phyloP scores from a whole-genome alignment of 2,113 vertebrate species.

The Heterotilapia buettikoferi region DNA sequence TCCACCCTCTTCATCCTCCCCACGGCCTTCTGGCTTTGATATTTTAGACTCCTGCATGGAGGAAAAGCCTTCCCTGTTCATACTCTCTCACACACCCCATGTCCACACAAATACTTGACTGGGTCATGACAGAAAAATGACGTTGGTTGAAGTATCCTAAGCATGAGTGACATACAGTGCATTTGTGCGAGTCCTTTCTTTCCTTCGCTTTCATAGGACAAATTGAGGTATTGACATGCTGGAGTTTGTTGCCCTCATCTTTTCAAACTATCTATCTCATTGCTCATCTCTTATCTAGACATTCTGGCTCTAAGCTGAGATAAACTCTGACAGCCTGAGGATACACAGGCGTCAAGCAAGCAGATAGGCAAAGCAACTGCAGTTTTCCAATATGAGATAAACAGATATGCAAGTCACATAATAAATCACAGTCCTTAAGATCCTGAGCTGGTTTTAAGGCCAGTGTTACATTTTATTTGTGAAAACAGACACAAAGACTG shows the following conservation, averaged over 20 bases:
- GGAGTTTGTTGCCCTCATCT: background rate
- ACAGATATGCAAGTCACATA: background rate
- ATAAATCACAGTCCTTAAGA: background rate
- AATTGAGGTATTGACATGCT: background rate
- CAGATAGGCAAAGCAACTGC: slow-evolving; percentile 5
- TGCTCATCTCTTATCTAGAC: slow-evolving; percentile 44
- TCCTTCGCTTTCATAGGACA: background rate
- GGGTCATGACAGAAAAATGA: slow-evolving; percentile 69
- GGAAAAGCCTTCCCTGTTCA: slow-evolving; percentile 48
- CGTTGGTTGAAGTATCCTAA: slow-evolving; percentile 16
- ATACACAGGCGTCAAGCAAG: slow-evolving; percentile 23
- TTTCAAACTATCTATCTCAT: slow-evolving; percentile 5
- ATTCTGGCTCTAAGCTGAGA: slow-evolving; percentile 23
- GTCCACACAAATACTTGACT: slow-evolving; percentile 59
- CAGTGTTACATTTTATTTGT: background rate
- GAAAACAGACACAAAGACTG: slow-evolving; percentile 13
- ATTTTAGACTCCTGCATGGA: slow-evolving; percentile 76
- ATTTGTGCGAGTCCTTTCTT: slow-evolving; percentile 21
- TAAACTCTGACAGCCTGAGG: slow-evolving; percentile 31
- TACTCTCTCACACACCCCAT: slow-evolving; percentile 25
- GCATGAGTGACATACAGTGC: slow-evolving; percentile 4
- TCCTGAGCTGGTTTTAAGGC: background rate
- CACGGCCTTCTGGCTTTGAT: slow-evolving; percentile 70
- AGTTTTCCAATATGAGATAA: slow-evolving; percentile 3
- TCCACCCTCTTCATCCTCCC: slow-evolving; percentile 52